phyloP scores from a whole-genome alignment of 1,140 invertebrate species.

The Ceratina australensis region DNA sequence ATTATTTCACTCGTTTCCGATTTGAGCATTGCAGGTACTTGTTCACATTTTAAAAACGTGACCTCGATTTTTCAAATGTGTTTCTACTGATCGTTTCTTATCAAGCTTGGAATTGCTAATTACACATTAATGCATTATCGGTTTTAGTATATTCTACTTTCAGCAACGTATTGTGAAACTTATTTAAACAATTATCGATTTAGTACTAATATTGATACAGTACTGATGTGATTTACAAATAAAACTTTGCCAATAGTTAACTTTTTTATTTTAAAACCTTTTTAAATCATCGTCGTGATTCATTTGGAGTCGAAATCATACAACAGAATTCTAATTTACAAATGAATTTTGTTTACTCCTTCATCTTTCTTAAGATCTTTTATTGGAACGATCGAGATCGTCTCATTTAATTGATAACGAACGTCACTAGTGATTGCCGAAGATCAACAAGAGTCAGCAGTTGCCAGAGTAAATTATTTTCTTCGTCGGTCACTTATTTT shows the following conservation, averaged over 20 bases:
- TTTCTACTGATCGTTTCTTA: not conserved
- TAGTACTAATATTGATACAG: too few relatives aligned
- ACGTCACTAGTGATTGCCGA: slow-evolving; percentile 4
- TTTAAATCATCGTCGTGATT: too few relatives aligned
- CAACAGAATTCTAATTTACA: too few relatives aligned
- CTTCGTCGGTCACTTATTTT: slow-evolving; percentile 4
- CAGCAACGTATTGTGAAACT: too few relatives aligned
- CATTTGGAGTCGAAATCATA: too few relatives aligned
- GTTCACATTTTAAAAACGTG: not conserved
- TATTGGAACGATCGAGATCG: not conserved
- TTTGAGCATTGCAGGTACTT: too few relatives aligned
- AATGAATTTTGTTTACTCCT: too few relatives aligned
- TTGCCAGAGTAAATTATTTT: slow-evolving; percentile 9
- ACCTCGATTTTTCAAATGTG: slow-evolving; percentile 4
- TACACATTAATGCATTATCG: slow-evolving; percentile 4
- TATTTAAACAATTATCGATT: too few relatives aligned
- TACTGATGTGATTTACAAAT: too few relatives aligned
- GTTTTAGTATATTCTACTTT: not conserved
- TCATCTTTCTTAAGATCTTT: not conserved
- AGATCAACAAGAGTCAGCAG: slow-evolving; percentile 33
- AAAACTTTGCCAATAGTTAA: too few relatives aligned
- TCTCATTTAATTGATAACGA: not conserved
- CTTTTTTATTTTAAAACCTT: too few relatives aligned
- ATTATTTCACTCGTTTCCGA: too few relatives aligned
- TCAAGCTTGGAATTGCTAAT: slow-evolving; percentile 26